These are phyloP conservation scores for Drosophila infuscata DNA, from an alignment of 2,888 invertebrate species.

Conservation along the genomic window DNA sequence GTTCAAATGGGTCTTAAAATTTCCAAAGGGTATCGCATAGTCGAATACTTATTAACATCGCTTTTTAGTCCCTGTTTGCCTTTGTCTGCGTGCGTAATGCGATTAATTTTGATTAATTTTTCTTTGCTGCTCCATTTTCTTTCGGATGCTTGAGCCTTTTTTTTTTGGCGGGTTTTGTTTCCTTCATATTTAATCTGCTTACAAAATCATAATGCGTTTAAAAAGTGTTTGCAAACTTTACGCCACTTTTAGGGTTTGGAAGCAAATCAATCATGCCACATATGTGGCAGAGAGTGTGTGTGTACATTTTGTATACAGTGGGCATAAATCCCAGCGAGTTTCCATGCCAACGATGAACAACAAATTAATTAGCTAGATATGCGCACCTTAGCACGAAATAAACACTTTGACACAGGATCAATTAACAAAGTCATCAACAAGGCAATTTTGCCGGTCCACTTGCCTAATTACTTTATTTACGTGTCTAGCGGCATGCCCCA, in stretches of 20 bases:
- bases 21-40: constrained; percentile 14
- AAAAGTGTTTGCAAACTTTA: constrained; percentile 29
- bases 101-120: constrained; percentile 77
- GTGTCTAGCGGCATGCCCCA: constrained; percentile 42
- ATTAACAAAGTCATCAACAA: constrained; percentile 60
- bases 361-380: constrained; percentile 51
- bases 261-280: constrained; percentile 58
- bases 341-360: constrained; percentile 18
- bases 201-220: constrained; percentile 42
- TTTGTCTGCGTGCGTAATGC: constrained; percentile 58
- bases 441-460: constrained; percentile 23
- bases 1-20: too few species aligned
- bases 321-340: constrained; percentile 11
- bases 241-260: constrained; percentile 30
- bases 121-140: constrained; percentile 6
- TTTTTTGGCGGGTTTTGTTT: not conserved
- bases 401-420: constrained; percentile 79
- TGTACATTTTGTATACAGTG: not conserved
- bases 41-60: not conserved
- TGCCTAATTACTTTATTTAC: constrained; percentile 79
- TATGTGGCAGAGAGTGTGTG: constrained; percentile 5
- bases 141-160: not conserved
- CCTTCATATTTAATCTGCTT: constrained; percentile 50
- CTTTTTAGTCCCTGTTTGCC: constrained; percentile 18
- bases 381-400: constrained; percentile 64